These are phyloP conservation scores for Setipinna tenuifilis DNA, from an alignment of 2,797 vertebrate species.

Conservation along the genomic window DNA sequence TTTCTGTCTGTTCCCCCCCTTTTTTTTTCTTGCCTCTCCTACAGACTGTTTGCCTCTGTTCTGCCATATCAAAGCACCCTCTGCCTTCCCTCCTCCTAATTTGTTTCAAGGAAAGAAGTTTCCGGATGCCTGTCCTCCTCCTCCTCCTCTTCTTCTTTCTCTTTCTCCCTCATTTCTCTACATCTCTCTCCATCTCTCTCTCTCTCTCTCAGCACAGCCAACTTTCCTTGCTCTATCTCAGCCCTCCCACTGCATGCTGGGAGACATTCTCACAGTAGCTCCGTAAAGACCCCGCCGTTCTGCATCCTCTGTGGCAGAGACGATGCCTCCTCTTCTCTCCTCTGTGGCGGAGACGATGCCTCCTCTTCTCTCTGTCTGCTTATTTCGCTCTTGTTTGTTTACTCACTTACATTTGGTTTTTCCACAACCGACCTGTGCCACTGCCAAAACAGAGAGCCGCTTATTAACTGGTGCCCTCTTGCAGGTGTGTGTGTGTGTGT, in stretches of 20 bases:
- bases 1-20: too few relatives aligned
- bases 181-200: background rate
- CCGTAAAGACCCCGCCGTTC: background rate
- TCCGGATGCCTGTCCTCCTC: slow-evolving; percentile 51
- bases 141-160: slow-evolving; percentile 35
- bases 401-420: slow-evolving; percentile 32
- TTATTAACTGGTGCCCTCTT: slow-evolving; percentile 47
- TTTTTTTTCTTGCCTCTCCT: slow-evolving; percentile 54
- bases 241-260: background rate
- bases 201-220: background rate
- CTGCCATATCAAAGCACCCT: slow-evolving; percentile 68
- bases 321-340: too few relatives aligned
- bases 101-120: slow-evolving; percentile 63
- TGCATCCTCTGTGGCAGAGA: background rate
- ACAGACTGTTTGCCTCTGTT: slow-evolving; percentile 51
- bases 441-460: slow-evolving; percentile 28
- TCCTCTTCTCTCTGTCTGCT: background rate
- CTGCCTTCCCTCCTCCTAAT: slow-evolving; percentile 54
- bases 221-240: background rate
- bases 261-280: background rate
- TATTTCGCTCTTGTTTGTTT: slow-evolving; percentile 33
- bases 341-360: background rate
- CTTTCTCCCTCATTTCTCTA: background rate
- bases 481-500: background rate
- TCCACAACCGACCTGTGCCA: slow-evolving; percentile 26